Evolutionary conservation across 2,888 invertebrate genomes (phyloP), one percentile per base, ranked within the genome.

Genomic region (Epinotia brunnichana): DNA sequence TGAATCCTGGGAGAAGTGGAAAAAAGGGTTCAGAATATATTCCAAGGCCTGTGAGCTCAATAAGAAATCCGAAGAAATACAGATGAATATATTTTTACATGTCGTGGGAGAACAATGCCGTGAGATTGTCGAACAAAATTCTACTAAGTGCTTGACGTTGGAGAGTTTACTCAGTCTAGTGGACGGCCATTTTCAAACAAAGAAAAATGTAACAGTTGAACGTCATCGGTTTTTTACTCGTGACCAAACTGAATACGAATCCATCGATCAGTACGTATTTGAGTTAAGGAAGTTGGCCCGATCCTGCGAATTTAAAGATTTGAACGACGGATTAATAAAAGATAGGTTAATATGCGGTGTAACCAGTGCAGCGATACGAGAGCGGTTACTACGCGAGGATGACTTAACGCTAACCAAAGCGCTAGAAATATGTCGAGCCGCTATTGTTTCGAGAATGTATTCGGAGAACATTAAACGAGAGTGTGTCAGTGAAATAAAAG

Each of bases 201-300:
- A 60, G 17, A 29, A 29, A 62, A 62, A 29, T 62, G 62, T 62
- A n/a, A 62, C 62, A 19, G 62, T 62, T 29, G 62, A 62, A 10
- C 62, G 51, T n/a, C 62, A 62, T 51, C 48, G 62, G n/a, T 62
- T 51, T 48, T 48, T 62, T 29, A 62, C 62, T 3, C 62, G 62
- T 29, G 29, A 29, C 29, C 29, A 29, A 29, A 29, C 29, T 24
- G 21, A 24, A 24, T 24, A 24, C 2, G 21, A 24, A 24, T 24
- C 21, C 21, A 24, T 24, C 21, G 21, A 24, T 24, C 21, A 24
- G 21, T 24, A 24, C 21, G 21, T 24, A 1, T 24, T 24, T 24
- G 21, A 24, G 21, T 24, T 24, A 24, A 24, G 21, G 21, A 35
- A 35, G 35, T 35, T 35, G 35, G 35, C 35, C 35, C 35, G 4